Evolutionary conservation across 2,797 vertebrate genomes (phyloP), one percentile per base, ranked within the genome.

Genomic region (Hyperoplus lanceolatus): DNA sequence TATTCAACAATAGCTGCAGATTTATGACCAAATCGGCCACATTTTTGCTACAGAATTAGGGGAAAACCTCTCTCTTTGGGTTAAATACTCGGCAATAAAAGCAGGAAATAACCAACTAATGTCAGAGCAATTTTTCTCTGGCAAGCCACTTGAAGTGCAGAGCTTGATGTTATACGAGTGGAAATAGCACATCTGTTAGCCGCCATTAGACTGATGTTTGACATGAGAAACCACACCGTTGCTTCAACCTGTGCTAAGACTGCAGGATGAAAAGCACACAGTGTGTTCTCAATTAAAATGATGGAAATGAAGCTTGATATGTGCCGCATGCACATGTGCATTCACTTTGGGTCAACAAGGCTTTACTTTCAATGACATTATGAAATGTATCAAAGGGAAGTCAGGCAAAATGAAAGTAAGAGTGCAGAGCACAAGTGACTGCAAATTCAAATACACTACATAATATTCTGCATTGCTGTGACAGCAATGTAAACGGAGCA

Each of bases 161-260:
- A 36, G 39, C 18, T 75, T 70, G 73, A 82, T 83, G 82, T 87
- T 82, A 89, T 77, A 79, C 58, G 45, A 89, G 86, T 70, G 80
- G 80, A 88, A 84, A 87, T 77, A 79, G 70, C 86, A 77, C 82
- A 83, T 81, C 73, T 85, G 81, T 82, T 89, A 51, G 62, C 66
- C 39, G 45, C 42, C 38, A 46, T 55, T 57, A 65, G 29, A 53
- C 73, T 77, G 56, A 36, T 38, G 70, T 77, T 62, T 11, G 64
- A 54, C 70, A 57, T 49, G 38, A 58, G 51, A 75, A 71, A 73
- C 54, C 72, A 61, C 56, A 80, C 77, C 73, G 60, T 42, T 70
- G 43, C 74, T 81, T 29, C 79, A 79, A 73, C 75, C 74, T 54
- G 51, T 21, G 73, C 29, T 71, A 50, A 12, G 49, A 42, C 48